Evolutionary conservation across 2,888 invertebrate species (phyloP).

Genomic region (Cremastobaeus sp.): DNA sequence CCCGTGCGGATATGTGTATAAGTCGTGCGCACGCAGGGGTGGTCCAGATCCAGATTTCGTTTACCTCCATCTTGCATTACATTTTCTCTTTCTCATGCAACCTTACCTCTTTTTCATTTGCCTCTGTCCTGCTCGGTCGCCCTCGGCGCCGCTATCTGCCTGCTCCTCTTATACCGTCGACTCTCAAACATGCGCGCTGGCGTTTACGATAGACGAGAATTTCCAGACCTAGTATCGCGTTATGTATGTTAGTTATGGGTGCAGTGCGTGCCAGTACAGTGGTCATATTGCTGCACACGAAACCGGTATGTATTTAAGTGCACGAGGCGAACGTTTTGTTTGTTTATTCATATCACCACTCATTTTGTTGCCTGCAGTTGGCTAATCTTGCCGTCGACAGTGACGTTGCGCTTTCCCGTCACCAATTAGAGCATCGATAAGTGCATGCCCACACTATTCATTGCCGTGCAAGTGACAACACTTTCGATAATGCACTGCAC

Average conservation of each 20-base stretch:
- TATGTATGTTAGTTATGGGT: conserved; percentile 71
- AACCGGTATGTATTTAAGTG: conserved; percentile 68
- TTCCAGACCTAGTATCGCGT: conserved; percentile 61
- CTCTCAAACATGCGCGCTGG: conserved; percentile 61
- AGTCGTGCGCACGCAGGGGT: conserved; percentile 55
- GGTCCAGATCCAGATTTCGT: conserved; percentile 62
- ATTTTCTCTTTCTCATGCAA: conserved; percentile 58
- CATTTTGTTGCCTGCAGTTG: conserved; percentile 12
- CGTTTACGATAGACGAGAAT: conserved; percentile 56
- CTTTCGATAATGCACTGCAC: not conserved
- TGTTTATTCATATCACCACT: conserved; percentile 33
- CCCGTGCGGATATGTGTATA: conserved; percentile 6
- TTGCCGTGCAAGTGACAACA: conserved; percentile 6
- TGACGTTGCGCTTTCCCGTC: conserved; percentile 9
- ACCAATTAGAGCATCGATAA: conserved; percentile 27
- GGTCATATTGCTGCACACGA: conserved; percentile 67
- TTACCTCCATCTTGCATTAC: conserved; percentile 60
- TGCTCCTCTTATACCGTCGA: conserved; percentile 43
- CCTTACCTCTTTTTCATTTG: conserved; percentile 56
- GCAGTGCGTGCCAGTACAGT: conserved; percentile 76
- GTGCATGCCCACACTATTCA: conserved; percentile 19
- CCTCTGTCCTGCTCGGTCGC: conserved; percentile 52
- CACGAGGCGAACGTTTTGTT: conserved; percentile 71
- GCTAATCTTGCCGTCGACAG: not conserved
- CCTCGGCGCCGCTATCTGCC: conserved; percentile 21